Evolutionary conservation across 1,140 invertebrate genomes (phyloP).

Genomic region (Drosophila tsacasi): DNA sequence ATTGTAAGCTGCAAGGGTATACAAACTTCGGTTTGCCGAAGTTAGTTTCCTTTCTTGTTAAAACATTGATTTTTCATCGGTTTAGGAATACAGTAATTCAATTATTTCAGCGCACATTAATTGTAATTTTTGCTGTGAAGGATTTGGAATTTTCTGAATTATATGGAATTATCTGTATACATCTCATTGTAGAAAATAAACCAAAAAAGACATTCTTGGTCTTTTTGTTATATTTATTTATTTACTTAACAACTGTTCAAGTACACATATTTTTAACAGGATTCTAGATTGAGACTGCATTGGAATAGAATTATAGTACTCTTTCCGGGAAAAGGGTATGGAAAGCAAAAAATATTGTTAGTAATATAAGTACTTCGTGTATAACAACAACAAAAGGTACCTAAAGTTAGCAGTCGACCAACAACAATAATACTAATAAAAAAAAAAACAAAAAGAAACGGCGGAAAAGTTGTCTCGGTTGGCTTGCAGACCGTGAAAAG

Average conservation of each 20-base stretch:
- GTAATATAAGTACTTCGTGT: slow-evolving; percentile 24
- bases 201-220: no score
- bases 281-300: not conserved
- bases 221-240: not conserved
- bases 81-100: no score
- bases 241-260: not conserved
- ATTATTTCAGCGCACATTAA: not conserved
- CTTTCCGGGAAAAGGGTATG: slow-evolving; percentile 10
- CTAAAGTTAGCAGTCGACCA: slow-evolving; percentile 50
- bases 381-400: slow-evolving; percentile 45
- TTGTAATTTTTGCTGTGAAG: not conserved
- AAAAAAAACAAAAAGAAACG: slow-evolving; percentile 72
- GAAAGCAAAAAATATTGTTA: slow-evolving; percentile 7
- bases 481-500: slow-evolving; percentile 82
- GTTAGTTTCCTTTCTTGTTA: no score
- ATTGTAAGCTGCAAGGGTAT: no score
- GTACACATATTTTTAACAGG: not conserved
- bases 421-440: slow-evolving; percentile 18
- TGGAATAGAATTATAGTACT: not conserved
- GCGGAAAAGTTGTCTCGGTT: slow-evolving; percentile 80
- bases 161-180: not conserved
- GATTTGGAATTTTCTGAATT: not conserved
- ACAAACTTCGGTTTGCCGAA: no score
- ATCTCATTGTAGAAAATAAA: not conserved
- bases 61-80: no score